Conservation (phyloP, 2,113 vertebrate species). For the Mormyrus lacerda region DNA sequence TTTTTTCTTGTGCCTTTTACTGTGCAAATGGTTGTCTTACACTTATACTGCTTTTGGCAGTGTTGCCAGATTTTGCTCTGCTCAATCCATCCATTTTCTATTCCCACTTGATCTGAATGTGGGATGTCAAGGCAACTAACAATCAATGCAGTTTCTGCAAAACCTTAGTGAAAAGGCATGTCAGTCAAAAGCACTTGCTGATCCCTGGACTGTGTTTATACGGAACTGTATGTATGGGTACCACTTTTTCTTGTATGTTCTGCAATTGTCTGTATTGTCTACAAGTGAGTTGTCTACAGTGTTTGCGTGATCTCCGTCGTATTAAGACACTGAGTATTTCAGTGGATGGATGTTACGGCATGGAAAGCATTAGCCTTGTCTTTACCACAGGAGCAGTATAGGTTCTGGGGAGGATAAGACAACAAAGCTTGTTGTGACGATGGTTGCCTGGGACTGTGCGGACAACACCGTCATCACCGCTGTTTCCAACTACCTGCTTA, state of each 20-base stretch:
- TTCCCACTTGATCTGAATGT: not conserved
- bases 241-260: not conserved
- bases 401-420: constrained; percentile 79
- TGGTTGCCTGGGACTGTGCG: constrained; percentile 92
- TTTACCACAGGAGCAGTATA: constrained; percentile 58
- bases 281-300: not conserved
- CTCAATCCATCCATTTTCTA: not conserved
- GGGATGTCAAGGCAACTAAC: not conserved
- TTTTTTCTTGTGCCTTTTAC: not conserved
- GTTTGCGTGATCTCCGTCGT: not conserved
- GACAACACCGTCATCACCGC: constrained; percentile 87
- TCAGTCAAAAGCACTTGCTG: not conserved
- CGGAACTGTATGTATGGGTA: not conserved
- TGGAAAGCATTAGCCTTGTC: not conserved
- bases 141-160: not conserved
- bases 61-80: not conserved
- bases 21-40: not conserved
- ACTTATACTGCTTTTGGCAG: not conserved
- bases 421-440: constrained; percentile 89
- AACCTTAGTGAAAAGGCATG: not conserved
- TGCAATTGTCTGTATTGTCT: not conserved
- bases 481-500: constrained; percentile 91
- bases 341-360: not conserved
- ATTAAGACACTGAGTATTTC: not conserved
- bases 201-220: not conserved